Evolutionary conservation across 2,888 invertebrate species (phyloP), one percentile per base, ranked within the genome.

Genomic region (Pilophorus perplexus): DNA sequence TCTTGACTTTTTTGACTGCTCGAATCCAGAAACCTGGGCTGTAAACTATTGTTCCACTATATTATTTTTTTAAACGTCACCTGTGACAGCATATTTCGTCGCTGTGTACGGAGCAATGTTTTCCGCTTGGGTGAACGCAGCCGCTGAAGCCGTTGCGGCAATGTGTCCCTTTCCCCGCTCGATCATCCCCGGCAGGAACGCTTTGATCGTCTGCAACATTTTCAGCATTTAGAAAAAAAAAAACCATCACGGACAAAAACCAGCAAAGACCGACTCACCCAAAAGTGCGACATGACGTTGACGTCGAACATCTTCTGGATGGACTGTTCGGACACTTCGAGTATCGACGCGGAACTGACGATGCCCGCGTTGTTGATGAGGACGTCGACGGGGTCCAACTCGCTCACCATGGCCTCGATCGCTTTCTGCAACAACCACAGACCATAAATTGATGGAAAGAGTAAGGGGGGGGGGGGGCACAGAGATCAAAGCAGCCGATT

Each of bases 331-430:
- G 77, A 76, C 23, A 77, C 73, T 14, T 77, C 75, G 3, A 77
- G 75, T 8, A 79, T 75, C 10, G 76, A 75, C 25, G 77, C 75
- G 71, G 77, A 75, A 60, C 77, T 77, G 73, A 80, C 77, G 2
- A 76, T 71, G 1, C 80, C 80, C 1, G 80, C 80, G 73, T 80
- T 80, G 70, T 80, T 80, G 1, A 80, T 75, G 59, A 80, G 69
- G 60, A 80, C 77, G 59, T 80, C 80, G 12, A 80, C 78, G 0
- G 77, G 76, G 10, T 55, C 70, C 23, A 71, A 59, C 27, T 65
- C 59, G 16, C 44, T 23, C 1, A 33, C 62, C 62, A 62, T 62
- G 28, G 62, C 62, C 28, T 62, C 62, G n/a, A 62, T 46, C 48
- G 37, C 38, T 62, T 62, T 62, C 62, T 62, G 46, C 2, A 62